Evolutionary conservation across 2,888 invertebrate genomes (phyloP).

Genomic region (Sceliomorpha sp.): DNA sequence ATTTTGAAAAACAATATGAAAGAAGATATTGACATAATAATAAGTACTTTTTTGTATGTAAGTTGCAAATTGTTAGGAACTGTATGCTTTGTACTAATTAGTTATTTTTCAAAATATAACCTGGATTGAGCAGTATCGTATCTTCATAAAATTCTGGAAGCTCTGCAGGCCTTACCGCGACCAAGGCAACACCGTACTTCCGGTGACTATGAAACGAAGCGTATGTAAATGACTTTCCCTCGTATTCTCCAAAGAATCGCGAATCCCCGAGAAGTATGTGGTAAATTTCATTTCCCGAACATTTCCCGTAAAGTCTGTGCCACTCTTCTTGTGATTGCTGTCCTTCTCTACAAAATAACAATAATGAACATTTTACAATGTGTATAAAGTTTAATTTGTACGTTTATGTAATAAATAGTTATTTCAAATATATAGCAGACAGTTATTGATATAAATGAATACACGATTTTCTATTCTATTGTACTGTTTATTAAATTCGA

Average conservation of each 20-base stretch:
- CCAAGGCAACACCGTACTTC: slow-evolving; percentile 98
- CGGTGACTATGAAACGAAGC: slow-evolving; percentile 99
- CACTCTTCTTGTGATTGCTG: slow-evolving; percentile 98
- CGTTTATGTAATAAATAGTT: too few species aligned
- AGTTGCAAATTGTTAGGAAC: background rate
- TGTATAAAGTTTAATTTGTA: too few species aligned
- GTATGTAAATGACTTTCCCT: slow-evolving; percentile 99
- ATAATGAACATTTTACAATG: too few species aligned
- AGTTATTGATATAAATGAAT: too few species aligned
- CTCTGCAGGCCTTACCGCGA: slow-evolving; percentile 96
- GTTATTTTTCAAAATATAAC: too few species aligned
- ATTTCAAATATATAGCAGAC: too few species aligned
- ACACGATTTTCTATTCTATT: too few species aligned
- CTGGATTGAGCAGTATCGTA: slow-evolving; percentile 96
- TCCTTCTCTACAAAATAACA: slow-evolving; percentile 88
- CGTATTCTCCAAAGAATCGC: slow-evolving; percentile 98
- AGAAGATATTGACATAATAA: background rate
- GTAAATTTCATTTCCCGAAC: slow-evolving; percentile 99
- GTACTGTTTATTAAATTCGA: too few species aligned
- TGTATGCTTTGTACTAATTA: too few species aligned
- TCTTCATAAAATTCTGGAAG: slow-evolving; percentile 97
- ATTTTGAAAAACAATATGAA: background rate
- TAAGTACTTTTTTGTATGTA: background rate
- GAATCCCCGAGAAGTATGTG: slow-evolving; percentile 97
- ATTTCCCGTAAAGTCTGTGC: slow-evolving; percentile 98